phyloP scores from a whole-genome alignment of 1,140 invertebrate genomes.

The Drosophila watanabei region DNA sequence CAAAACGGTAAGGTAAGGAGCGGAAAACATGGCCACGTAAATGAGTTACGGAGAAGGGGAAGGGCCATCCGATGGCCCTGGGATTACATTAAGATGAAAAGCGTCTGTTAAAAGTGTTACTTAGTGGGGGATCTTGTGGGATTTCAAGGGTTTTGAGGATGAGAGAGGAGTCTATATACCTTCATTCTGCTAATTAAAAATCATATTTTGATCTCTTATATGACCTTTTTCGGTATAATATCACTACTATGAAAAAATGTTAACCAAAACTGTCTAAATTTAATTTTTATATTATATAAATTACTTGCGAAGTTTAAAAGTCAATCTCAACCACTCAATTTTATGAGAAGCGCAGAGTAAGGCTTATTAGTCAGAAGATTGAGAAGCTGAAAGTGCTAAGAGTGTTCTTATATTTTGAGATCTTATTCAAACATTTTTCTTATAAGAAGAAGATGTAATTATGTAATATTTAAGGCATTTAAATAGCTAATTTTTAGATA shows the following conservation, averaged over 20 bases:
- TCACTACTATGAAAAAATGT: background rate
- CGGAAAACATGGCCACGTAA: conserved; percentile 68
- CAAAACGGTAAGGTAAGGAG: conserved; percentile 29
- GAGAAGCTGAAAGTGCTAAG: no score
- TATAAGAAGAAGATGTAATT: no score
- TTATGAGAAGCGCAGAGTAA: no score
- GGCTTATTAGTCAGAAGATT: no score
- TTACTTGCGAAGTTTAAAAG: no score
- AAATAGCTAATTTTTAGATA: background rate
- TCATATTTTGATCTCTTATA: background rate
- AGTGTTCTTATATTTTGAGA: no score
- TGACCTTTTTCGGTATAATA: background rate
- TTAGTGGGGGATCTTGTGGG: conserved; percentile 13
- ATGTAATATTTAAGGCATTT: no score
- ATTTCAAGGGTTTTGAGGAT: conserved; percentile 32
- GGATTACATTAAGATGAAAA: conserved; percentile 27
- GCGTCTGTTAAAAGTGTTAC: conserved; percentile 35
- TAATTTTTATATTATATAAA: no score
- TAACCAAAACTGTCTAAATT: no score
- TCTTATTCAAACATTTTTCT: no score
- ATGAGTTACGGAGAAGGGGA: conserved; percentile 58
- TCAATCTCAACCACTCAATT: no score
- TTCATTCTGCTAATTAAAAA: background rate
- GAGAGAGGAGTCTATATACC: background rate
- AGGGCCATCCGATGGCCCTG: no score